A percentile compares a stretch with the other conserved stretches of the same genome.
These are phyloP conservation scores for Alosa alosa DNA, from an alignment of 2,113 vertebrate genomes.

Conservation along the genomic window DNA sequence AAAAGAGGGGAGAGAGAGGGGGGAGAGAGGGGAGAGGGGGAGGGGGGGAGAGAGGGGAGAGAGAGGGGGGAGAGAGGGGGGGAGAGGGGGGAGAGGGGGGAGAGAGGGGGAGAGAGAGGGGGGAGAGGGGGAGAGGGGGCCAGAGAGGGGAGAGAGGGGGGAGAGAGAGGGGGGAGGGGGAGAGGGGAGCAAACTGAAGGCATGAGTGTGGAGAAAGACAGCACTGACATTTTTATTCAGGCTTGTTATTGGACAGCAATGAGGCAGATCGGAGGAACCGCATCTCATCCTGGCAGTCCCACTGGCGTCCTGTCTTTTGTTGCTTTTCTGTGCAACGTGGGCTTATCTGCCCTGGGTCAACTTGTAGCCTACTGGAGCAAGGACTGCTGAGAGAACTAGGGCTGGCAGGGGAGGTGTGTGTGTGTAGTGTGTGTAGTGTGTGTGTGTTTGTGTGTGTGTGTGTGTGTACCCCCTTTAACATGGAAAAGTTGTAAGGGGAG, in stretches of 20 bases:
- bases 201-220: not conserved
- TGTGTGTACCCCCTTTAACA: not conserved
- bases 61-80: no score
- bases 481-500: slow-evolving; percentile 1
- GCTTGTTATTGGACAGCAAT: slow-evolving; percentile 2
- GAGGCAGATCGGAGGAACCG: not conserved
- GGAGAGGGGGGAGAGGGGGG: not conserved
- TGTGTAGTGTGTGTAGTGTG: slow-evolving; percentile 3
- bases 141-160: no score
- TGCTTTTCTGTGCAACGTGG: no score
- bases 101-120: not conserved
- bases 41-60: no score
- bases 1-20: not conserved
- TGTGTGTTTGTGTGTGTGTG: not conserved
- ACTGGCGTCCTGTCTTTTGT: not conserved
- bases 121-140: no score
- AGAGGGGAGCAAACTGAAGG: not conserved
- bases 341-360: not conserved
- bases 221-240: not conserved
- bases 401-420: not conserved
- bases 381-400: not conserved
- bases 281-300: not conserved
- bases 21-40: no score
- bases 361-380: not conserved
- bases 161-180: no score